These are phyloP conservation scores for Anthrax anthrax DNA, from an alignment of 2,888 invertebrate genomes.

Conservation along the genomic window DNA sequence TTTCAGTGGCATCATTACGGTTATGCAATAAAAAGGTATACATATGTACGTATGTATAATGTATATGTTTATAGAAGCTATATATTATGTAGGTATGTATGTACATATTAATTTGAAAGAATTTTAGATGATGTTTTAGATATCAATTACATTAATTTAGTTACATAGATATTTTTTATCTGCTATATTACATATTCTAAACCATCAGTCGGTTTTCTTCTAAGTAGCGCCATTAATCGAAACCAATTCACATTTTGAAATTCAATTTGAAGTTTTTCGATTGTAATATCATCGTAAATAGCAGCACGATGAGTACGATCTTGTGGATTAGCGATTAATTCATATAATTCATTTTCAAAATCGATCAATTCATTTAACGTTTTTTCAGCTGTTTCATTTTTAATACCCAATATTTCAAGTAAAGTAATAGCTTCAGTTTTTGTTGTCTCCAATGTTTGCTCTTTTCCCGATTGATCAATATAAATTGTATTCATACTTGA, in stretches of 20 bases:
- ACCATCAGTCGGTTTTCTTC: background rate
- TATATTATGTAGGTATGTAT: too few relatives aligned
- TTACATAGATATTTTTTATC: slow-evolving; percentile 2
- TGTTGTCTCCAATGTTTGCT: background rate
- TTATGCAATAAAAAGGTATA: too few relatives aligned
- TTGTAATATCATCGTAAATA: slow-evolving; percentile 4
- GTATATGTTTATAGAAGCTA: too few relatives aligned
- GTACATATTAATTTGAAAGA: slow-evolving; percentile 10
- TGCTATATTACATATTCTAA: slow-evolving; percentile 1
- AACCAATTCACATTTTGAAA: slow-evolving; percentile 8
- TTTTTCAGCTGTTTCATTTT: background rate
- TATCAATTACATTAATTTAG: slow-evolving; percentile 2
- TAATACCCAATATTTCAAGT: background rate
- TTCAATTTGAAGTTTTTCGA: slow-evolving; percentile 3
- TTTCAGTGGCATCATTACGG: too few relatives aligned
- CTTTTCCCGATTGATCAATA: background rate
- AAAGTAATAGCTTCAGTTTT: background rate
- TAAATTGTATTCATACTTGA: background rate
- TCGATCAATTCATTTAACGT: background rate
- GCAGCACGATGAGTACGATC: slow-evolving; percentile 4
- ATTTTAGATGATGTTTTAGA: background rate
- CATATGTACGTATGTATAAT: too few relatives aligned
- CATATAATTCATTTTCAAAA: slow-evolving; percentile 10
- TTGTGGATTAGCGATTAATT: slow-evolving; percentile 8
- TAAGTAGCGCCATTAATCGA: slow-evolving; percentile 4